These are phyloP conservation scores for Antennarius striatus DNA, from an alignment of 2,113 vertebrate species.

Conservation along the genomic window DNA sequence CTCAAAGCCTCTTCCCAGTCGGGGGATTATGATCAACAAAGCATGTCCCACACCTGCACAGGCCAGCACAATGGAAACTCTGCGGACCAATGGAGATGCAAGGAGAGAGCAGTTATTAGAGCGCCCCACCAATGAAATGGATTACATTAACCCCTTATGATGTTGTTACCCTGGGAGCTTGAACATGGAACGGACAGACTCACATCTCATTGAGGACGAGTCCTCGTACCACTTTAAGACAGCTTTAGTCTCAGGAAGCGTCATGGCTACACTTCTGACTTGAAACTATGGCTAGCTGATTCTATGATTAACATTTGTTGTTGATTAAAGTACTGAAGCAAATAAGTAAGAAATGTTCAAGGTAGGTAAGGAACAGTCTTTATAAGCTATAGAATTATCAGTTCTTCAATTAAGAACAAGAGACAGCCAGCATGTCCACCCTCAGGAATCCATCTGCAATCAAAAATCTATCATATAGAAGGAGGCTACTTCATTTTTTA, in stretches of 20 bases:
- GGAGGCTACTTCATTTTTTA: too few species aligned
- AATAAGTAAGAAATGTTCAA: too few species aligned
- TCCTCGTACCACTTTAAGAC: conserved; percentile 30
- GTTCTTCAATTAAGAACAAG: too few species aligned
- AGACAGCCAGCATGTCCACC: too few species aligned
- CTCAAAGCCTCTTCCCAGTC: conserved; percentile 87
- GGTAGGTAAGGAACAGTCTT: too few species aligned
- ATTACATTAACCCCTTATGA: conserved; percentile 77
- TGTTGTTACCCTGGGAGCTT: conserved; percentile 48
- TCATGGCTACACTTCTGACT: conserved; percentile 25
- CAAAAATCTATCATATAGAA: too few species aligned
- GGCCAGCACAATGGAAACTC: conserved; percentile 79
- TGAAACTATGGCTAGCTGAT: not conserved
- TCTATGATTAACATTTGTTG: not conserved
- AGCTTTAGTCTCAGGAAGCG: conserved; percentile 33
- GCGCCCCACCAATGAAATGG: conserved; percentile 70
- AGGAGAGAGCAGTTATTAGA: conserved; percentile 74
- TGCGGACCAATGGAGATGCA: conserved; percentile 74
- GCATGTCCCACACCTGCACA: conserved; percentile 91
- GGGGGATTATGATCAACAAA: conserved; percentile 93
- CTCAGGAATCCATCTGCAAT: too few species aligned
- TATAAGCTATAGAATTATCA: too few species aligned
- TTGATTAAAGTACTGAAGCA: too few species aligned
- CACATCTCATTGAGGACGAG: conserved; percentile 59
- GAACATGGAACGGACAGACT: conserved; percentile 64